Base-by-base conservation (phyloP, 92 coral and sea anemone species). In the Galaxea fascicularis region DNA sequence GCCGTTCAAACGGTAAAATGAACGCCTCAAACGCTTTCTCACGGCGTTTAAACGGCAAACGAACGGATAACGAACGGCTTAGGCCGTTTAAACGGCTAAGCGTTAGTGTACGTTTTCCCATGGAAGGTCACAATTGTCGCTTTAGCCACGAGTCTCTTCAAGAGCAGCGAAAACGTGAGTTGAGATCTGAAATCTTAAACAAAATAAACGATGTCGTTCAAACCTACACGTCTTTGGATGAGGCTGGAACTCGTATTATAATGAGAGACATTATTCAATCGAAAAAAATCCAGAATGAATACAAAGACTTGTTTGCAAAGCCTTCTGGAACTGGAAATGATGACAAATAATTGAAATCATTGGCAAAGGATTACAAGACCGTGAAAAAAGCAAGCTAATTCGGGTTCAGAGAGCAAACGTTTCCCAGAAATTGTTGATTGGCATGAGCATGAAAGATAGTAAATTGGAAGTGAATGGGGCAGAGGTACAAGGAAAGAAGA, bases 301-400 rank as follows among this genome's bases (percentile, higher is more conserved):
- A 31, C 20, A 31, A 31, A 31, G 73, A 67, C 17, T 27, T 67
- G 31, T 67, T 69, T 10, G 28, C 6, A 69, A 8, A 28, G 16
- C 27, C 57, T 77, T 24, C 51, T 65, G 8, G n/a, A 68, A 68
- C 27, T 35, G 52, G 28, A 10, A 35, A 35, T 49, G 78, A 82
- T 24, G 39, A 70, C 27, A 57, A 54, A 58, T 54, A 39, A 14
- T 24, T 78, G 45, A 24, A 18, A 29, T 10, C 73, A 46, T 49
- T 81, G 51, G 83, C 86, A 1, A 74, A 73, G n/a, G 91, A 88
- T 9, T 82, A 81, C 71, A 88, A 51, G 78, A 82, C 51, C 31
- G 54, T 28, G 68, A 65, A 25, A 21, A 9, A 10, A 65, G 74
- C 53, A 65, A 76, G 26, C 64, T 62, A 30, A 76, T 88, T 11